Evolutionary conservation across 2,888 invertebrate species (phyloP).

Genomic region (Pilophorus perplexus): DNA sequence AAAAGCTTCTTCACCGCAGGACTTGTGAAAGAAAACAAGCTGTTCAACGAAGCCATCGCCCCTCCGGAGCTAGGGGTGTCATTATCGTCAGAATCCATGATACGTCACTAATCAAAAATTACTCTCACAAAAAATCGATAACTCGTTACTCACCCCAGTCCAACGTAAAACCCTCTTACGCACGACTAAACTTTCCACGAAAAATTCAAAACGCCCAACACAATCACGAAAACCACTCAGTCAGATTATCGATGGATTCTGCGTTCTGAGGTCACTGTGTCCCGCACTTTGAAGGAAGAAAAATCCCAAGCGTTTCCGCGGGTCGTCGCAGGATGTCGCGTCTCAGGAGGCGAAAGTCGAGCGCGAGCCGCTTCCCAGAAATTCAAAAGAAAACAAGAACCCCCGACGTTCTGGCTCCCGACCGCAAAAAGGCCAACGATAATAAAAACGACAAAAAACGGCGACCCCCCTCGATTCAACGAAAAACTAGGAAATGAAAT

Average conservation of each 20-base stretch:
- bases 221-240: neutral
- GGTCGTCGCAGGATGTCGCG: neutral
- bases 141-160: no score
- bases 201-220: no score
- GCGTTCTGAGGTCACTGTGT: neutral
- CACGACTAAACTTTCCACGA: no score
- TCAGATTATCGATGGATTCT: neutral
- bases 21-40: constrained; percentile 92
- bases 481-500: no score
- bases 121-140: no score
- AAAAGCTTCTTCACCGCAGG: constrained; percentile 93
- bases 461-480: no score
- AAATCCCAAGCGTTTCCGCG: neutral
- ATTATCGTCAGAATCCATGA: constrained; percentile 57
- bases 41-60: constrained; percentile 88
- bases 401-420: neutral
- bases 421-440: no score
- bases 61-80: constrained; percentile 77
- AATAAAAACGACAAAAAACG: no score
- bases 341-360: neutral
- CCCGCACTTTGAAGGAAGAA: neutral
- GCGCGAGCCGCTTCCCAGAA: no score
- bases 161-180: no score
- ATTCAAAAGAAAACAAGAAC: neutral
- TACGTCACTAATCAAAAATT: neutral